Base-by-base conservation (phyloP, 2,113 vertebrate genomes). In the Callipepla squamata region DNA sequence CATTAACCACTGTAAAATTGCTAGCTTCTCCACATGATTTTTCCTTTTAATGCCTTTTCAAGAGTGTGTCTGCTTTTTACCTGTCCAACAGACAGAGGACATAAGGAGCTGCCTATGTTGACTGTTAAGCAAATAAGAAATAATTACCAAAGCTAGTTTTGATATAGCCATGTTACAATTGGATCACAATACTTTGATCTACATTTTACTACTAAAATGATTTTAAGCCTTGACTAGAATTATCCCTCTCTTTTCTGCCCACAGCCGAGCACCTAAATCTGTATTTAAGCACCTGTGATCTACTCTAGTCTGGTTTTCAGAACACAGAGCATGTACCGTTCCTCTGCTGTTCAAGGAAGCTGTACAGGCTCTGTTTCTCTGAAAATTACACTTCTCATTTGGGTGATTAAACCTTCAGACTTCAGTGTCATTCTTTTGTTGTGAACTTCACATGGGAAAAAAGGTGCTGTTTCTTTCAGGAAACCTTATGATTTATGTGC, bases 21-120 rank as follows among this genome's bases (percentile, higher is more conserved):
- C 26, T 84, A 2, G 3, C 68, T 92, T 53, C 83, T 87, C 59
- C 75, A 90, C 9, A 32, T 69, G 19, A 42, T 42, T 89, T 96
- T 92, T 67, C 67, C 84, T 77, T 85, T 72, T 89, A 91, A 95
- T 93, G 61, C 70, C 69, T 91, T 94, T 93, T 93, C 44, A 78
- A 77, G 74, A 77, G 73, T 32, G 23, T 48, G 28, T 58, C 80
- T 82, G 67, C 45, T 85, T 94, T 94, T 84, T 73, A 91, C 38
- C 66, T 48, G 5, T 80, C 53, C 44, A 51, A 73, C 28, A 34
- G 30, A 20, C 25, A 73, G 70, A 89, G 78, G 93, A 67, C 80
- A 88, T 62, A 66, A 91, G 68, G 23, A 90, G 74, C 57, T 20
- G 63, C 53, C 66, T 83, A 6, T 63, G 30, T 72, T 88, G 77